A percentile compares a stretch with the other conserved stretches of the same genome.
These are phyloP conservation scores for Amphiprion percula DNA, from an alignment of 2,113 vertebrate genomes.

Conservation along the genomic window DNA sequence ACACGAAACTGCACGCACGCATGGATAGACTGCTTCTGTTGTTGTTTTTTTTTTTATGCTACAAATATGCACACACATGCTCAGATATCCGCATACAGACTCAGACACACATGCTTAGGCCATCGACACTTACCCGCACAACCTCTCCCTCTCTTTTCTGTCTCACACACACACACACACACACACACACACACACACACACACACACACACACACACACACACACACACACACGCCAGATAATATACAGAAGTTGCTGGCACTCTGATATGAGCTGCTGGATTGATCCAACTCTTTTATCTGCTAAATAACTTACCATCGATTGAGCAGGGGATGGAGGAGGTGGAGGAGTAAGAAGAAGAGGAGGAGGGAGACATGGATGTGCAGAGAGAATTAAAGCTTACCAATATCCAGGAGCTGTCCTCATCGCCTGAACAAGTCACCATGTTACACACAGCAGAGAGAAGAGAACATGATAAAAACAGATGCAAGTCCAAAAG, in stretches of 20 bases:
- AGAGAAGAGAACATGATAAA: slow-evolving; percentile 43
- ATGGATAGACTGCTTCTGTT: background rate
- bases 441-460: slow-evolving; percentile 43
- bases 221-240: slow-evolving; percentile 35
- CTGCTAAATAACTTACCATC: slow-evolving; percentile 86
- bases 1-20: background rate
- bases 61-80: slow-evolving; percentile 45
- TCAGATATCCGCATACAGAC: slow-evolving; percentile 44
- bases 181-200: slow-evolving; percentile 22
- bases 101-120: slow-evolving; percentile 47
- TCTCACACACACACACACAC: no score
- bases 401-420: slow-evolving; percentile 75
- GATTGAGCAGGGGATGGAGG: slow-evolving; percentile 67
- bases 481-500: slow-evolving; percentile 38
- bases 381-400: slow-evolving; percentile 77
- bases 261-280: slow-evolving; percentile 76
- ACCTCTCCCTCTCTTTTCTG: slow-evolving; percentile 14
- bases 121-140: slow-evolving; percentile 36
- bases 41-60: slow-evolving; percentile 20
- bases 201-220: slow-evolving; percentile 35
- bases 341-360: slow-evolving; percentile 29
- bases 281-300: slow-evolving; percentile 84
- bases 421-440: slow-evolving; percentile 66
- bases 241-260: slow-evolving; percentile 79
- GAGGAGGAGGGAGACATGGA: slow-evolving; percentile 63